phyloP scores from a whole-genome alignment of 2,797 vertebrate species.

The Cottoperca gobio region DNA sequence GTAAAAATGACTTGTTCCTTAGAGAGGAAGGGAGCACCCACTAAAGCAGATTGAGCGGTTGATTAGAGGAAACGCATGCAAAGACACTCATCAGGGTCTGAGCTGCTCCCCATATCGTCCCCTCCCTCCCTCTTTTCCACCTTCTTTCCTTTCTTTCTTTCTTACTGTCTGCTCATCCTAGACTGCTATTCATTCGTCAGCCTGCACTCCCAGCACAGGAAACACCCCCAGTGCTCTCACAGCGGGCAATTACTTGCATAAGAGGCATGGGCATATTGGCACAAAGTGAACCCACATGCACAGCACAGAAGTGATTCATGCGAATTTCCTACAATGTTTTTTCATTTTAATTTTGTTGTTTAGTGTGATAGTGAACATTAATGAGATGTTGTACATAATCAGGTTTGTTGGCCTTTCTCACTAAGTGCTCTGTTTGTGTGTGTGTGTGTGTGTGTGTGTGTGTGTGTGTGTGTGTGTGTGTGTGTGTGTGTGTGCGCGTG shows the following conservation, averaged over 20 bases:
- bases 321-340: conserved; percentile 36
- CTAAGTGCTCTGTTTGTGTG: conserved; percentile 19
- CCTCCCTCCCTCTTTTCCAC: conserved; percentile 20
- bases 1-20: conserved; percentile 30
- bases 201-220: conserved; percentile 39
- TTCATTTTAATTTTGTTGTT: conserved; percentile 29
- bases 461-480: conserved; percentile 45
- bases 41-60: conserved; percentile 11
- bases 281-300: conserved; percentile 52
- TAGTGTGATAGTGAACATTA: background rate
- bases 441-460: conserved; percentile 8
- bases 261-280: conserved; percentile 35
- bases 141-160: conserved; percentile 19
- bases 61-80: conserved; percentile 48
- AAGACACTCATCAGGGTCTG: conserved; percentile 45
- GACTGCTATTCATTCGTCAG: conserved; percentile 44
- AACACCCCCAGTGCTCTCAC: conserved; percentile 45
- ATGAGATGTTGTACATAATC: conserved; percentile 22
- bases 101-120: conserved; percentile 49
- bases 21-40: conserved; percentile 34
- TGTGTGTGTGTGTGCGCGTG: background rate
- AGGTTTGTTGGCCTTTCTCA: background rate
- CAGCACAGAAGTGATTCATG: conserved; percentile 29
- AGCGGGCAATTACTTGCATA: conserved; percentile 48
- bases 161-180: conserved; percentile 27